Evolutionary conservation across 2,797 vertebrate species (phyloP).

Genomic region (Sciaenops ocellatus): DNA sequence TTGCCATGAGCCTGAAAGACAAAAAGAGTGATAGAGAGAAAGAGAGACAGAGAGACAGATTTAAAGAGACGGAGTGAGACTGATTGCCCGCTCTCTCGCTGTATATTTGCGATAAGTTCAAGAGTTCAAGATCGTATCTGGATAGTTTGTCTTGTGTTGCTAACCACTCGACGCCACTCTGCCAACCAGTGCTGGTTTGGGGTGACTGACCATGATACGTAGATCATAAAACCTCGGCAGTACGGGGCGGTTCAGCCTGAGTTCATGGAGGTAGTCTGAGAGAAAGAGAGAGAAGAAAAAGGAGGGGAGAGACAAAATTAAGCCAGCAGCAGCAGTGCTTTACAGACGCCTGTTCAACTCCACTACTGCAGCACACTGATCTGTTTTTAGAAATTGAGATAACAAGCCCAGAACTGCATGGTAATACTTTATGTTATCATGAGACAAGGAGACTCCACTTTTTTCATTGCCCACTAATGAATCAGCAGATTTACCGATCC

Average conservation of each 20-base stretch:
- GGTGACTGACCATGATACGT: slow-evolving; percentile 80
- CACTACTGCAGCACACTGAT: slow-evolving; percentile 38
- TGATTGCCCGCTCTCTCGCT: slow-evolving; percentile 55
- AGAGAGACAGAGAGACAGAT: slow-evolving; percentile 38
- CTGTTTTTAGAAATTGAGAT: slow-evolving; percentile 55
- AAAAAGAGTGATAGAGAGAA: slow-evolving; percentile 42
- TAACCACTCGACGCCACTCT: slow-evolving; percentile 79
- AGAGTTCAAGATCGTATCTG: slow-evolving; percentile 80
- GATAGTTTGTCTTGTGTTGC: slow-evolving; percentile 75
- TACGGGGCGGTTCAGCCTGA: slow-evolving; percentile 73
- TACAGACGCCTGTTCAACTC: slow-evolving; percentile 41
- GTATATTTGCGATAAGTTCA: slow-evolving; percentile 75
- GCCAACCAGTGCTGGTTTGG: slow-evolving; percentile 82
- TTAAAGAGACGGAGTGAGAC: slow-evolving; percentile 60
- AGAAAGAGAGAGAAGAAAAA: slow-evolving; percentile 40
- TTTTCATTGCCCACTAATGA: slow-evolving; percentile 50
- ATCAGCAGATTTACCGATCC: slow-evolving; percentile 63
- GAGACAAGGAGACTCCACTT: neutral
- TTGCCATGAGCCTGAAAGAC: slow-evolving; percentile 38
- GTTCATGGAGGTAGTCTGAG: slow-evolving; percentile 74
- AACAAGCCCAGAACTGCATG: slow-evolving; percentile 26
- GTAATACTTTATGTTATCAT: slow-evolving; percentile 29
- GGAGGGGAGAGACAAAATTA: slow-evolving; percentile 23
- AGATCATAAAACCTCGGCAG: slow-evolving; percentile 79
- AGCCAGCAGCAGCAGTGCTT: slow-evolving; percentile 40